These are phyloP conservation scores for Illadopsis cleaveri DNA, from an alignment of 2,113 vertebrate species.

Conservation along the genomic window DNA sequence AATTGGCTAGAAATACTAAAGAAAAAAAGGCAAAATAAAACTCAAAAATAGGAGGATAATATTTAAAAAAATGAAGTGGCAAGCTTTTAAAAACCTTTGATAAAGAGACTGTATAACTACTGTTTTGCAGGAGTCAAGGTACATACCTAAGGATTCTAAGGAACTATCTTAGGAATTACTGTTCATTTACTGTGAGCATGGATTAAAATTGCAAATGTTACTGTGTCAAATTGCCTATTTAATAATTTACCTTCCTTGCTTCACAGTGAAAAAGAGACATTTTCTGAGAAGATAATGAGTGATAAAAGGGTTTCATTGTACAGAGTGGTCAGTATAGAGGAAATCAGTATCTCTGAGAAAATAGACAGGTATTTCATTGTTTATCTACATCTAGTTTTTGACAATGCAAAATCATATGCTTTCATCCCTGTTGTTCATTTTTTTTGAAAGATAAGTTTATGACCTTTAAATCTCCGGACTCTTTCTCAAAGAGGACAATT, in stretches of 20 bases:
- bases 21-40: not conserved
- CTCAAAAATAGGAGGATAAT: not conserved
- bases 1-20: not conserved
- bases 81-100: not conserved
- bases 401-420: not conserved
- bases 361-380: not conserved
- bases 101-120: not conserved
- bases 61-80: rapidly evolving
- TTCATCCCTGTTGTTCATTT: not conserved
- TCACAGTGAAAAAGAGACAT: not conserved
- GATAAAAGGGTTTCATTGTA: not conserved
- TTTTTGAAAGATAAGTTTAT: not conserved
- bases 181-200: not conserved
- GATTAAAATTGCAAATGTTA: not conserved
- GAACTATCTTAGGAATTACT: not conserved
- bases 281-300: not conserved
- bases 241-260: not conserved
- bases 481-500: not conserved
- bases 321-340: not conserved
- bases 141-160: not conserved
- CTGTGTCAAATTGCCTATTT: not conserved
- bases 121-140: not conserved
- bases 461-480: not conserved
- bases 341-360: not conserved
- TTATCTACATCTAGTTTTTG: not conserved